phyloP scores from a whole-genome alignment of 2,113 vertebrate species.

The Cephalophus harveyi region DNA sequence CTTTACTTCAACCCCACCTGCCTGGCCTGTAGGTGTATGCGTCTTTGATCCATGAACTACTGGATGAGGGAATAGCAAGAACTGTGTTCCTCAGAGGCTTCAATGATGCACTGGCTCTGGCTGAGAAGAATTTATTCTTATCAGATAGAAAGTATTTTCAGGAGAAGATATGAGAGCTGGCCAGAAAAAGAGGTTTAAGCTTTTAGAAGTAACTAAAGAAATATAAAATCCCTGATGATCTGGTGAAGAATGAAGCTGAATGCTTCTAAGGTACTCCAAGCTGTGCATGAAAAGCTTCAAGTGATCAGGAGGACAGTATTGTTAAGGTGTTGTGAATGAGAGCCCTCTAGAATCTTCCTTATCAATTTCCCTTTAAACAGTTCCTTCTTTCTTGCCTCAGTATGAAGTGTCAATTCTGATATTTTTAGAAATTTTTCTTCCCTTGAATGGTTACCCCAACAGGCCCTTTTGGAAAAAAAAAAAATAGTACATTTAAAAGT shows the following conservation, averaged over 20 bases:
- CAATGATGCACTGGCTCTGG: background rate
- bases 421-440: conserved; percentile 62
- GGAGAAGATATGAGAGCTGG: background rate
- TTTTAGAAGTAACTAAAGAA: background rate
- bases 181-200: background rate
- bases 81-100: rapidly evolving
- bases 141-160: background rate
- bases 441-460: conserved; percentile 15
- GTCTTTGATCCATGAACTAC: background rate
- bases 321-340: conserved; percentile 8
- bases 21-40: background rate
- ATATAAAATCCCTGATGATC: background rate
- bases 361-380: conserved; percentile 57
- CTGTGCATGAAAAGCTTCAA: conserved; percentile 2
- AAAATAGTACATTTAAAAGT: conserved; percentile 67
- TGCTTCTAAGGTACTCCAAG: background rate
- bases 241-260: background rate
- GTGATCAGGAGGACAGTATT: background rate
- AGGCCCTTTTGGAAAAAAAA: conserved; percentile 10
- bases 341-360: conserved; percentile 55
- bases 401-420: conserved; percentile 17
- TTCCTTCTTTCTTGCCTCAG: conserved; percentile 32
- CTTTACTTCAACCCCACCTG: background rate
- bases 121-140: background rate
- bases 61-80: background rate